phyloP scores from a whole-genome alignment of 2,888 invertebrate species.

The Chymomyza caudatula region DNA sequence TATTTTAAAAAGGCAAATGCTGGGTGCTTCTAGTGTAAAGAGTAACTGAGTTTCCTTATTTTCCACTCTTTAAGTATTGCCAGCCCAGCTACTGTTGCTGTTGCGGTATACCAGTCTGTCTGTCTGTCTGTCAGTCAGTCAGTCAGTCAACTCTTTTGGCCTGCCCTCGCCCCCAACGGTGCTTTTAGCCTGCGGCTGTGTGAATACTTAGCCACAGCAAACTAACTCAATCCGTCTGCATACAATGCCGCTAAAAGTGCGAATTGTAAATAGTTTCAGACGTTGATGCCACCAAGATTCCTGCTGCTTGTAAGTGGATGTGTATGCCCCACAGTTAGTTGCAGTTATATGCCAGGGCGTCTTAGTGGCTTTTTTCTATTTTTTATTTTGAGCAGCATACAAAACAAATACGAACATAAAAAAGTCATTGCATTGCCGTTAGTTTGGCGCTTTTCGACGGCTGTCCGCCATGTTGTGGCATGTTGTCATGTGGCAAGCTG shows the following conservation, averaged over 20 bases:
- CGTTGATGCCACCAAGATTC: slow-evolving; percentile 9
- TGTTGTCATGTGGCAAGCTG: slow-evolving; percentile 11
- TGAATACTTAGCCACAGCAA: slow-evolving; percentile 14
- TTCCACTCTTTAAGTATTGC: no score
- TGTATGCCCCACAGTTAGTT: neutral
- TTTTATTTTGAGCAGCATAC: slow-evolving; percentile 12
- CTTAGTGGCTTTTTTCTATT: slow-evolving; percentile 60
- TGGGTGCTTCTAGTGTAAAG: neutral
- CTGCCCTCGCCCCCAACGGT: no score
- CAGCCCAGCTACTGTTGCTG: neutral
- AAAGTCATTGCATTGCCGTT: slow-evolving; percentile 15
- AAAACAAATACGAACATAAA: slow-evolving; percentile 7
- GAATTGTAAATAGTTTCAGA: slow-evolving; percentile 56
- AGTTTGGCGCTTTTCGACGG: slow-evolving; percentile 20
- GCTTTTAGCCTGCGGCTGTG: neutral
- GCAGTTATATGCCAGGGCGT: slow-evolving; percentile 27
- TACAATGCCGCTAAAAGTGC: slow-evolving; percentile 42
- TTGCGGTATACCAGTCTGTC: neutral
- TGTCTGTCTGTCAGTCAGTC: slow-evolving; percentile 9
- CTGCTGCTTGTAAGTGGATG: no score
- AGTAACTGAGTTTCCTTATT: neutral
- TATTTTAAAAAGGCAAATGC: no score
- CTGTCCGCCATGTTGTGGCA: slow-evolving; percentile 8
- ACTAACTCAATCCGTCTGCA: slow-evolving; percentile 49
- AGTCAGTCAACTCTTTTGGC: neutral